Conservation (phyloP, 1,140 invertebrate genomes). For the Prorops nasuta region DNA sequence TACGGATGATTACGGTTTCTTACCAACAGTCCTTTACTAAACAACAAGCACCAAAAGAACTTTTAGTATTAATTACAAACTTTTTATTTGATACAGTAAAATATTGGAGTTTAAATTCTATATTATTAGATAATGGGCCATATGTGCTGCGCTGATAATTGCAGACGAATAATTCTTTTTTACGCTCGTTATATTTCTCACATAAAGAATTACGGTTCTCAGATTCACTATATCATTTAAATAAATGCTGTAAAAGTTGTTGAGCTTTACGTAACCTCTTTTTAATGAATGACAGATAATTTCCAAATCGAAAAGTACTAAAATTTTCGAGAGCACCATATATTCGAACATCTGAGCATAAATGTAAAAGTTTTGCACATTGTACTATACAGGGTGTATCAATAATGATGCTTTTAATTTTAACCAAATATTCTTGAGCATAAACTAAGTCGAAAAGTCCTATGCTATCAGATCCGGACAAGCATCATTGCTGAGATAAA, state of each 20-base stretch:
- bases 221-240: not conserved
- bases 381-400: conserved; percentile 4
- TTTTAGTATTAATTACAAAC: not conserved
- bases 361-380: conserved; percentile 17
- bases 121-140: not conserved
- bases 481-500: too few species aligned
- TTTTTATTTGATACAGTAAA: not conserved
- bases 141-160: not conserved
- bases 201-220: not conserved
- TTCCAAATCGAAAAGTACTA: conserved; percentile 16
- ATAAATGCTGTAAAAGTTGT: conserved; percentile 6
- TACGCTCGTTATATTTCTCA: not conserved
- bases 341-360: conserved; percentile 9
- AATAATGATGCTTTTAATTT: too few species aligned
- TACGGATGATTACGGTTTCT: too few species aligned
- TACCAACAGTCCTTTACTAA: not conserved
- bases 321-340: conserved; percentile 11
- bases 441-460: too few species aligned
- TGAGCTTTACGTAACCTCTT: conserved; percentile 5
- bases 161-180: not conserved
- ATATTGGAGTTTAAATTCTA: not conserved
- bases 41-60: not conserved
- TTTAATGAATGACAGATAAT: conserved; percentile 6
- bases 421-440: too few species aligned
- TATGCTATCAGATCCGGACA: too few species aligned